These are phyloP conservation scores for Sphaeramia orbicularis DNA, from an alignment of 2,797 vertebrate genomes.

Conservation along the genomic window DNA sequence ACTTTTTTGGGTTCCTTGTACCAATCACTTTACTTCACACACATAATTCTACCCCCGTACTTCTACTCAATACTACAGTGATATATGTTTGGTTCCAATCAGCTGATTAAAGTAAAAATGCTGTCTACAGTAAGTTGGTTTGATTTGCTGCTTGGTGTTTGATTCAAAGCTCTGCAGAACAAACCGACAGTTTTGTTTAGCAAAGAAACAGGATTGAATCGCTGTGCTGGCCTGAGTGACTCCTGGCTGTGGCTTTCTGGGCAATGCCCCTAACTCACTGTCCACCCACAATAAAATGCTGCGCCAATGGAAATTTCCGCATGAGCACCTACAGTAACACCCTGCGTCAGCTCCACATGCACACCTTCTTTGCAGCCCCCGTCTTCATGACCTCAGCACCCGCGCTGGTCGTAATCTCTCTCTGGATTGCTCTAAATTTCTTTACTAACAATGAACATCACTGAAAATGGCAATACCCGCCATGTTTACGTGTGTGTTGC, in stretches of 20 bases:
- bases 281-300: constrained; percentile 59
- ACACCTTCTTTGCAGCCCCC: constrained; percentile 17
- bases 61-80: neutral
- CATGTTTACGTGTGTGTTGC: neutral
- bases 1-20: neutral
- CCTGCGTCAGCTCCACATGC: constrained; percentile 50
- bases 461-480: neutral
- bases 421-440: neutral
- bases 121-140: constrained; percentile 10
- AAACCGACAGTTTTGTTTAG: constrained; percentile 28
- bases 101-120: constrained; percentile 8
- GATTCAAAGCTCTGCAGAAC: constrained; percentile 28
- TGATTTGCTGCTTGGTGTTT: constrained; percentile 29
- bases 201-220: constrained; percentile 14
- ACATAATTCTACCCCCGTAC: neutral
- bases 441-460: neutral
- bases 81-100: constrained; percentile 10
- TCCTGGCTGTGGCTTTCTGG: constrained; percentile 29
- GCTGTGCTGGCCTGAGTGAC: constrained; percentile 12
- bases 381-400: constrained; percentile 42
- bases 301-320: constrained; percentile 73
- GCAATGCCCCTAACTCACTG: constrained; percentile 46
- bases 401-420: neutral
- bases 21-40: neutral
- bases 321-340: constrained; percentile 41